These are phyloP conservation scores for Gambusia yucatana DNA, from an alignment of 2,797 vertebrate genomes.

Conservation along the genomic window DNA sequence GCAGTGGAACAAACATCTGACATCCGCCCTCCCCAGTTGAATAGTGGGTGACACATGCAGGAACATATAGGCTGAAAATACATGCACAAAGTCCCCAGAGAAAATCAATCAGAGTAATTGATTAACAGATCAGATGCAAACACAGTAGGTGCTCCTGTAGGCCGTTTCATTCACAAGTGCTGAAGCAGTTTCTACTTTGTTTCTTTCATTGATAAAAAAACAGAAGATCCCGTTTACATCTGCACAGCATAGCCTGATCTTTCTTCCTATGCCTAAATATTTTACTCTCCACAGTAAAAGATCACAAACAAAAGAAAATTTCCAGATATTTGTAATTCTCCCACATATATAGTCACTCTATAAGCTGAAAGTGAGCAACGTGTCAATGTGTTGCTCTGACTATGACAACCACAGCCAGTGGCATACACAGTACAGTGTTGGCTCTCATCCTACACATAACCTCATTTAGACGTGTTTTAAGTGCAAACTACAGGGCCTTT, in stretches of 20 bases:
- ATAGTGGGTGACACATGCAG: not conserved
- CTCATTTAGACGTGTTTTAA: slow-evolving; percentile 63
- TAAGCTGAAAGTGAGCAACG: slow-evolving; percentile 32
- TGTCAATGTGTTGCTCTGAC: slow-evolving; percentile 32
- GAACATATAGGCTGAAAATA: slow-evolving; percentile 14
- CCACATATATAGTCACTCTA: slow-evolving; percentile 4
- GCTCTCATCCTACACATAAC: slow-evolving; percentile 61
- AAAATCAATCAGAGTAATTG: slow-evolving; percentile 17
- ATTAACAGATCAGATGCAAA: slow-evolving; percentile 24
- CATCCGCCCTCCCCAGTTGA: slow-evolving; percentile 20
- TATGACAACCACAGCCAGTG: slow-evolving; percentile 53
- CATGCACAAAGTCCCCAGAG: slow-evolving; percentile 13
- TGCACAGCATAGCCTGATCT: not conserved
- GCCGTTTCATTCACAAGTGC: not conserved
- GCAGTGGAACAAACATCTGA: slow-evolving; percentile 43
- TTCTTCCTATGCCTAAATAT: slow-evolving; percentile 18
- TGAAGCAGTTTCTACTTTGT: not conserved
- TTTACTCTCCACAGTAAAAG: slow-evolving; percentile 9
- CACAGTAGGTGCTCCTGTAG: not conserved
- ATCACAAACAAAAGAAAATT: slow-evolving; percentile 25
- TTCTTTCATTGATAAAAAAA: slow-evolving; percentile 7
- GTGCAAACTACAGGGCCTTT: slow-evolving; percentile 60
- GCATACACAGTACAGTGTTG: slow-evolving; percentile 42
- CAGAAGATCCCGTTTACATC: not conserved
- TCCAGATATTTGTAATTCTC: slow-evolving; percentile 13